Evolutionary conservation across 2,888 invertebrate genomes (phyloP).

Genomic region (Drosophila cognata): DNA sequence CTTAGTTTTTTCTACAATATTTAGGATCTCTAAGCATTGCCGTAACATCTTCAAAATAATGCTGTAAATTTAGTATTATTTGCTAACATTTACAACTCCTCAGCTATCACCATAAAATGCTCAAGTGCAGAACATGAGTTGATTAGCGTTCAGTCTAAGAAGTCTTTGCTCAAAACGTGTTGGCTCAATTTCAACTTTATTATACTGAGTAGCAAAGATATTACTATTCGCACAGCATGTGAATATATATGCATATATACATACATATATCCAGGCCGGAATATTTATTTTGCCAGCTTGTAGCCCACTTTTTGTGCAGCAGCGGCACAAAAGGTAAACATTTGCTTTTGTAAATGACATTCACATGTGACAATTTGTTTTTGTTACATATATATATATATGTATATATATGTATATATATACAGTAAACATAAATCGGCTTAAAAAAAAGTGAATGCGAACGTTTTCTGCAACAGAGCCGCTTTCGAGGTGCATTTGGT

Average conservation of each 20-base stretch:
- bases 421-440: constrained; percentile 74
- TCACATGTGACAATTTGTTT: constrained; percentile 58
- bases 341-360: constrained; percentile 80
- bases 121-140: background rate
- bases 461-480: background rate
- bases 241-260: constrained; percentile 16
- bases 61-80: background rate
- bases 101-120: background rate
- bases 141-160: background rate
- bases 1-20: background rate
- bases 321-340: constrained; percentile 72
- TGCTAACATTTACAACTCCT: too few relatives aligned
- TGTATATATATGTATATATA: constrained; percentile 1
- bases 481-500: constrained; percentile 52
- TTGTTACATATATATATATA: constrained; percentile 1
- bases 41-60: background rate
- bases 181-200: background rate
- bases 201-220: background rate
- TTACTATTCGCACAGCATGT: constrained; percentile 7
- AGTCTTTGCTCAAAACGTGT: background rate
- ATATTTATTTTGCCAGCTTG: constrained; percentile 61
- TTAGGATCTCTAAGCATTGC: too few relatives aligned
- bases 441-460: constrained; percentile 51
- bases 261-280: constrained; percentile 32
- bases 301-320: constrained; percentile 57